Conservation (phyloP, 2,113 vertebrate species). For the Dasyurus viverrinus region DNA sequence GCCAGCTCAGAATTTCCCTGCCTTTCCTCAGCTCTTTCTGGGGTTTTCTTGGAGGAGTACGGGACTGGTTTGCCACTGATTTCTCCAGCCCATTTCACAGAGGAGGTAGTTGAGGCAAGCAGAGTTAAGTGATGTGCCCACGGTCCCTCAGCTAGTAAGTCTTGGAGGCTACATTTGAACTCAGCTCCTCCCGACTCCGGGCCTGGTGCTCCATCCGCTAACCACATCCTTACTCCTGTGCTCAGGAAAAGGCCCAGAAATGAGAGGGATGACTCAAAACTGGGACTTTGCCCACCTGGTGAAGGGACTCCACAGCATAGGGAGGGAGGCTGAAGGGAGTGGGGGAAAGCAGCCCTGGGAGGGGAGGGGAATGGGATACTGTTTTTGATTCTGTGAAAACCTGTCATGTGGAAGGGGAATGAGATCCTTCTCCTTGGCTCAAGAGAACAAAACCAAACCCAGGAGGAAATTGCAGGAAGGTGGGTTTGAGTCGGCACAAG, state of each 20-base stretch:
- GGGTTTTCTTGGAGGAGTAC: too few species aligned
- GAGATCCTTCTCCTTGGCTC: background rate
- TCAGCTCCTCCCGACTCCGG: background rate
- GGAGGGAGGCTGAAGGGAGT: background rate
- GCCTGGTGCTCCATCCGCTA: background rate
- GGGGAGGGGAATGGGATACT: background rate
- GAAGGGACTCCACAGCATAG: background rate
- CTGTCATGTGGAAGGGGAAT: background rate
- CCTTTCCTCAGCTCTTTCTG: too few species aligned
- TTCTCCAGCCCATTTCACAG: background rate
- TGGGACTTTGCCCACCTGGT: background rate
- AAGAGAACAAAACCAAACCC: background rate
- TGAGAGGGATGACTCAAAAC: background rate
- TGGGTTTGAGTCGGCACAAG: background rate
- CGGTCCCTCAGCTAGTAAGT: too few species aligned
- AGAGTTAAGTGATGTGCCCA: background rate
- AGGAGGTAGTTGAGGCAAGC: background rate
- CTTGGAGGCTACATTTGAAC: background rate
- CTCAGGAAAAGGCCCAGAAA: background rate
- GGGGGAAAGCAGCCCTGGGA: background rate
- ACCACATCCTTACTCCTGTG: background rate
- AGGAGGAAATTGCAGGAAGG: background rate
- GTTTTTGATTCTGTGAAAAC: background rate
- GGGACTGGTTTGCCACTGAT: too few species aligned
- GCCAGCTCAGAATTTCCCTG: too few species aligned